Evolutionary conservation across 2,888 invertebrate species (phyloP), one percentile per base, ranked within the genome.

Genomic region (Ormyrus pomaceus): DNA sequence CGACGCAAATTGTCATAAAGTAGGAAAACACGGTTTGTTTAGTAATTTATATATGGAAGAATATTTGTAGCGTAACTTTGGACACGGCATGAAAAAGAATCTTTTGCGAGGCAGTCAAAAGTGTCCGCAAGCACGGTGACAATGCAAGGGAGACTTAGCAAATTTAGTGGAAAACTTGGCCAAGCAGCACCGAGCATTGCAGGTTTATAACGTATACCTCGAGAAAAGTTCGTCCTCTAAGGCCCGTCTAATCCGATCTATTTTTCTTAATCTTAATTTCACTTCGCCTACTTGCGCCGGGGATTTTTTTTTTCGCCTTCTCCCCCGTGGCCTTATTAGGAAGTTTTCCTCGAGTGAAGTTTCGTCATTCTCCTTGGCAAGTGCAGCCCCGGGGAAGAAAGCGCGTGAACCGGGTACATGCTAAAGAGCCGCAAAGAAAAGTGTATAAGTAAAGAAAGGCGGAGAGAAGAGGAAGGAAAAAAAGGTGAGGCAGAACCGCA

Each of bases 191-290:
- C 13, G 51, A 58, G 58, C 58, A 11, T 5, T 13, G 58, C n/a
- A 13, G 6, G 58, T 58, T 58, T 19, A 58, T 6, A 6, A 11
- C 58, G 13, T 13, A 6, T n/a, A 11, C 4, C 58, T 51, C 58
- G 58, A 5, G 13, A 7, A 13, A 13, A 58, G 58, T 58, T 58
- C 13, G 58, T 13, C 58, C 13, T 7, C 13, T 19, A 11, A 9
- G 19, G 10, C 58, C 13, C 58, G 11, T 13, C 13, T 58, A 58
- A 58, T 58, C 58, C 58, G 58, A 58, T 58, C 58, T 58, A 13
- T 58, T 58, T 58, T 58, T 58, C 51, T 58, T 58, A 58, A 58
- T 58, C 58, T 58, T 13, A 58, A 58, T 58, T 58, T 58, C 58
- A 58, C 58, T 58, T 58, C 5, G 58, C 58, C 58, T 13, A 19